Percentiles rank a stretch among this genome's conserved stretches.
These are phyloP conservation scores for Trichogramma dendrolimi DNA, from an alignment of 2,888 invertebrate genomes.

Conservation along the genomic window DNA sequence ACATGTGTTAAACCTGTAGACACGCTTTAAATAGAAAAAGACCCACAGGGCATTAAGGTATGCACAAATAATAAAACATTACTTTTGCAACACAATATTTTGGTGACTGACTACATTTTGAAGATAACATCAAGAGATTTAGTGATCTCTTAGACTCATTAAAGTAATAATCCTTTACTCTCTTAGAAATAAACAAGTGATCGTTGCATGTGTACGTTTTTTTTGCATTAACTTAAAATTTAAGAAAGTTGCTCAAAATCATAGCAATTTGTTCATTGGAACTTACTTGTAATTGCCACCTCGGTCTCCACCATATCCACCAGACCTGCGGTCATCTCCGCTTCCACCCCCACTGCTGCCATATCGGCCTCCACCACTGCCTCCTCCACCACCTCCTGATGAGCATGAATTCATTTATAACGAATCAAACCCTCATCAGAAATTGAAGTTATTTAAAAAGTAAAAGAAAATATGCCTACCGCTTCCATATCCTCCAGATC, in stretches of 20 bases:
- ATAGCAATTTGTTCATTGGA: slow-evolving; percentile 16
- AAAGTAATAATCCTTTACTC: slow-evolving; percentile 27
- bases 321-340: slow-evolving; percentile 44
- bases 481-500: slow-evolving; percentile 34
- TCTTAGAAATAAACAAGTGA: slow-evolving; percentile 26
- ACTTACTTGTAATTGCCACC: slow-evolving; percentile 52
- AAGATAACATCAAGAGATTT: slow-evolving; percentile 25
- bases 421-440: not conserved
- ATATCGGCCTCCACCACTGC: slow-evolving; percentile 49
- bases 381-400: slow-evolving; percentile 35
- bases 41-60: slow-evolving; percentile 46
- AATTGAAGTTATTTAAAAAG: slow-evolving; percentile 1
- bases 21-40: slow-evolving; percentile 52
- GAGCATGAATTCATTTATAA: not conserved
- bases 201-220: slow-evolving; percentile 13
- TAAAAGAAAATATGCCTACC: slow-evolving; percentile 5
- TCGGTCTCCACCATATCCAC: slow-evolving; percentile 55
- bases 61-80: slow-evolving; percentile 38
- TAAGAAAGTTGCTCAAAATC: not conserved
- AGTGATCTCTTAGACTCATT: slow-evolving; percentile 31
- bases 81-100: slow-evolving; percentile 39
- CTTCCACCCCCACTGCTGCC: slow-evolving; percentile 55
- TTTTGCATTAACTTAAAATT: not conserved
- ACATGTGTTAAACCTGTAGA: slow-evolving; percentile 53
- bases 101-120: slow-evolving; percentile 31